Percentiles rank a stretch among this genome's conserved stretches.
These are phyloP conservation scores for Taxidea taxus DNA, from an alignment of 2,113 vertebrate species.

Conservation along the genomic window DNA sequence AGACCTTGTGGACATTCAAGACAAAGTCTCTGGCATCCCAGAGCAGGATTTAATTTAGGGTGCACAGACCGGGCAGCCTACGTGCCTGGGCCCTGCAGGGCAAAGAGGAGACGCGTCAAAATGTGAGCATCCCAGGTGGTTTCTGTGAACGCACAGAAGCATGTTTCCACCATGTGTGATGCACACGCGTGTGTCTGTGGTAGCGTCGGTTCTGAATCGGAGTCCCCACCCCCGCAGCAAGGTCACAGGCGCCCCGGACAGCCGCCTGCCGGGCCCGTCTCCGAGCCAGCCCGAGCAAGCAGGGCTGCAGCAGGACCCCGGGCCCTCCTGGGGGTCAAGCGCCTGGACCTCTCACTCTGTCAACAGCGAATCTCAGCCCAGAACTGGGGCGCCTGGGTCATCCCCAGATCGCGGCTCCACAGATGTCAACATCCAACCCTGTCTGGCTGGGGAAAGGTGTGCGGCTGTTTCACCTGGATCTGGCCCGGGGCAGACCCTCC, in stretches of 20 bases:
- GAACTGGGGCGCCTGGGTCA: rapidly evolving
- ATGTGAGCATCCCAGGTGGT: too few species aligned
- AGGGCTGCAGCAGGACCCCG: not conserved
- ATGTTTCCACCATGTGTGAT: too few species aligned
- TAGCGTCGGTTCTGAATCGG: not conserved
- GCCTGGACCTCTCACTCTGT: not conserved
- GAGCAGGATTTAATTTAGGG: not conserved
- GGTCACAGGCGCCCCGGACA: not conserved
- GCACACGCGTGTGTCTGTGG: not conserved
- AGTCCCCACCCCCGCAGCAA: too few species aligned
- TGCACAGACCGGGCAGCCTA: not conserved
- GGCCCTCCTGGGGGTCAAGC: not conserved
- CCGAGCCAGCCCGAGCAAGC: too few species aligned
- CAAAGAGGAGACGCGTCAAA: too few species aligned
- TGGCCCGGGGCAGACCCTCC: rapidly evolving
- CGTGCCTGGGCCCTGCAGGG: not conserved
- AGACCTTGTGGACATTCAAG: not conserved
- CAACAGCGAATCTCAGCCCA: rapidly evolving
- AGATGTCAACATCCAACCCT: rapidly evolving
- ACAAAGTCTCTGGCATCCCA: not conserved
- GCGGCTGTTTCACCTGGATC: not conserved
- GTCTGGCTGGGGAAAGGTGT: not conserved
- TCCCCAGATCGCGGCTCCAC: rapidly evolving
- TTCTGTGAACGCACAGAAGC: too few species aligned
- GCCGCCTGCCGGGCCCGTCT: too few species aligned